Base-by-base conservation (phyloP, 2,113 vertebrate species). In the Daboia siamensis region DNA sequence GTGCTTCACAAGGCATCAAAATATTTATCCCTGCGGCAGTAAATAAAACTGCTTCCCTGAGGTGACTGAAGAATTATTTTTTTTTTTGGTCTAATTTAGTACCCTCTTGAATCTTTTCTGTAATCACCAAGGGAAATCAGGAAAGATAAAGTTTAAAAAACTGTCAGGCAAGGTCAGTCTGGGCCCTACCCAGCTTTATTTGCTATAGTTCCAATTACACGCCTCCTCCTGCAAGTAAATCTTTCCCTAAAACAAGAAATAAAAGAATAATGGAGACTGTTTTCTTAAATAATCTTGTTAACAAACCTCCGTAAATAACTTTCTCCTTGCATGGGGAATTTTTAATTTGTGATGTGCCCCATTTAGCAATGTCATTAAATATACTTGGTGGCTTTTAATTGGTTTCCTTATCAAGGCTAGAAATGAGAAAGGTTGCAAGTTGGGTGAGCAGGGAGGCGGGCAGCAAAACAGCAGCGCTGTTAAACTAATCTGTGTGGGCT, bases 331-430 rank as follows among this genome's bases (percentile, higher is more conserved):
- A 93, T 91, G 93, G 95, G 89, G 91, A 95, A 97, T 95, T 95
- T 97, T 95, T 96, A 96, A 96, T 96, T 97, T 97, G 93, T 90
- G 95, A 95, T 93, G 92, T 94, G 92, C n/a, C 88, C 94, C 92
- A 96, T 96, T 97, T 96, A 95, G 94, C 87, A 96, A 93, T 95
- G 96, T 97, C 96, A 97, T 97, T 96, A 97, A 96, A 96, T 90
- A 96, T 94, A 94, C 96, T 96, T 94, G 89, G 87, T 92, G 95
- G 92, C 59, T 96, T 96, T 97, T 95, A 97, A 97, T 97, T 96
- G 96, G 94, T 96, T 97, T 96, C 94, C 97, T 97, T 97, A 97
- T 97, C 97, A 97, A 94, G 57, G 91, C 87, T 93, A 90, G 91
- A 10, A 56, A 88, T 3, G 74, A 80, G 74, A 80, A 80, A 80